Evolutionary conservation across 2,888 invertebrate genomes (phyloP).

Genomic region (Bedellia somnulentella): DNA sequence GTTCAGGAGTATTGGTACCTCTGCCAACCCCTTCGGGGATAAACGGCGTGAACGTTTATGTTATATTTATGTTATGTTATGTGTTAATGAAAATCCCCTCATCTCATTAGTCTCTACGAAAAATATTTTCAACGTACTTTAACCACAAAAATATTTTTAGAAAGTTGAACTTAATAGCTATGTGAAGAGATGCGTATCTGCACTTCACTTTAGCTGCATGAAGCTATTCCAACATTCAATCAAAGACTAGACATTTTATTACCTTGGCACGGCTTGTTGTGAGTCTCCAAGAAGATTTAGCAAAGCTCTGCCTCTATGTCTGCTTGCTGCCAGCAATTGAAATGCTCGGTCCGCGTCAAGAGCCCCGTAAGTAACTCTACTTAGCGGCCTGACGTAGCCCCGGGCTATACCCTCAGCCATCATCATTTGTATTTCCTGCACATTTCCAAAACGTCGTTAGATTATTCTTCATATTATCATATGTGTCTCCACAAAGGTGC

Average conservation of each 20-base stretch:
- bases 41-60: too few species aligned
- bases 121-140: not conserved
- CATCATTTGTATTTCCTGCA: conserved; percentile 3
- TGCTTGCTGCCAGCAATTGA: not conserved
- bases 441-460: too few species aligned
- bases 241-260: too few species aligned
- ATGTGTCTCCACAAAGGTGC: too few species aligned
- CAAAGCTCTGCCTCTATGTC: conserved; percentile 3
- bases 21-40: too few species aligned
- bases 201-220: too few species aligned
- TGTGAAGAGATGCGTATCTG: not conserved
- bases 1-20: too few species aligned
- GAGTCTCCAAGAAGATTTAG: not conserved
- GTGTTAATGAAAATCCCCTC: too few species aligned
- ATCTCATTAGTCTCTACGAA: too few species aligned
- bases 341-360: conserved; percentile 1
- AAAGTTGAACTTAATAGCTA: not conserved
- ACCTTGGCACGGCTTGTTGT: not conserved
- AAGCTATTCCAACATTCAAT: too few species aligned
- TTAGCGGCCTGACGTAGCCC: conserved; percentile 4
- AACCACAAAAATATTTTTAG: not conserved
- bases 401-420: conserved; percentile 3
- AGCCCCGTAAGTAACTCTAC: not conserved
- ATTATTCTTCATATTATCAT: too few species aligned
- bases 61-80: too few species aligned